A percentile compares a stretch with the other conserved stretches of the same genome.
phyloP scores from a whole-genome alignment of 2,888 invertebrate species.

The Electrophaes corylata region DNA sequence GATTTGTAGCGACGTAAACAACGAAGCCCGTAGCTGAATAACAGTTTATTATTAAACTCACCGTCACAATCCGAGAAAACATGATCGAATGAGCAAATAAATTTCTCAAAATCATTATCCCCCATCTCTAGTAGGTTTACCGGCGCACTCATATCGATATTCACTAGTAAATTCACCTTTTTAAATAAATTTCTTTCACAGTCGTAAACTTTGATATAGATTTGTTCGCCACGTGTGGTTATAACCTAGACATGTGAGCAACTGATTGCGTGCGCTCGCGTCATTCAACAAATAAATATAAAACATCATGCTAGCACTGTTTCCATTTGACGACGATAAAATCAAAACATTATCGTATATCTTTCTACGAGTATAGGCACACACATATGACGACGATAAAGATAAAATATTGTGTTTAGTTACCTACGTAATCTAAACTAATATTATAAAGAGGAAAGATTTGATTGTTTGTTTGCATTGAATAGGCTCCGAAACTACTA shows the following conservation, averaged over 20 bases:
- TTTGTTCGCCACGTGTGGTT: slow-evolving; percentile 56
- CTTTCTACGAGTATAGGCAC: too few relatives aligned
- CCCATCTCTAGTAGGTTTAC: slow-evolving; percentile 71
- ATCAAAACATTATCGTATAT: too few relatives aligned
- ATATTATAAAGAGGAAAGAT: too few relatives aligned
- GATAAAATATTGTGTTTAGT: too few relatives aligned
- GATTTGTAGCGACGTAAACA: neutral
- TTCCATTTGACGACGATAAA: slow-evolving; percentile 43
- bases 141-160: slow-evolving; percentile 50
- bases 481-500: too few relatives aligned
- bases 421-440: too few relatives aligned
- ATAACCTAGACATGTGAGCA: slow-evolving; percentile 52
- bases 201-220: slow-evolving; percentile 14
- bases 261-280: slow-evolving; percentile 77
- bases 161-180: neutral
- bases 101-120: slow-evolving; percentile 71
- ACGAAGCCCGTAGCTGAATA: neutral
- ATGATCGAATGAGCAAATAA: slow-evolving; percentile 87
- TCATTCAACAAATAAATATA: slow-evolving; percentile 49
- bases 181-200: slow-evolving; percentile 28
- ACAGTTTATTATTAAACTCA: slow-evolving; percentile 54
- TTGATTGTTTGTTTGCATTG: too few relatives aligned
- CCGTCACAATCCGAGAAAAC: slow-evolving; percentile 92
- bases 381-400: too few relatives aligned
- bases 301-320: slow-evolving; percentile 40